Evolutionary conservation across 1,140 invertebrate genomes (phyloP).

Genomic region (Drosophila nasuta): DNA sequence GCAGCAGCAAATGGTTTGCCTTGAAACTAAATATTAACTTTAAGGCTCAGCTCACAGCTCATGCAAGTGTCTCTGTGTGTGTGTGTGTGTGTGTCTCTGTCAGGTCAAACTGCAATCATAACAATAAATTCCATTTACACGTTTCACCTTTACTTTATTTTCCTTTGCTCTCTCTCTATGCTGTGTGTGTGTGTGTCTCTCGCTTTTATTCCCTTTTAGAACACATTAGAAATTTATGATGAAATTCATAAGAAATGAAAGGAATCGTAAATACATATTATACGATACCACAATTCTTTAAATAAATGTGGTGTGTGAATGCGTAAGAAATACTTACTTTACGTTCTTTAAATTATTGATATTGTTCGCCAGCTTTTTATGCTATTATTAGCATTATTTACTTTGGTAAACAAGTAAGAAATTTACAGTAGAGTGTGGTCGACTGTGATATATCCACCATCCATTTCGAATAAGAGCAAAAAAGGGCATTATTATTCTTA

Average conservation of each 20-base stretch:
- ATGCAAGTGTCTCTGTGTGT: conserved; percentile 4
- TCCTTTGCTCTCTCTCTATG: conserved; percentile 11
- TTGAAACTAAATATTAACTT: conserved; percentile 55
- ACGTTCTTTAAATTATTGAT: too few relatives aligned
- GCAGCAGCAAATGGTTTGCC: conserved; percentile 31
- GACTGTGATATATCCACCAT: too few relatives aligned
- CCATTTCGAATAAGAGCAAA: too few relatives aligned
- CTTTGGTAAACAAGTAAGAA: too few relatives aligned
- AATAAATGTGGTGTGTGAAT: too few relatives aligned
- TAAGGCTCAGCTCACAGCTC: conserved; percentile 27
- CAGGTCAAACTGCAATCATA: conserved; percentile 76
- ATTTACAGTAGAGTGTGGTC: too few relatives aligned
- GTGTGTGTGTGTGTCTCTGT: conserved; percentile 30
- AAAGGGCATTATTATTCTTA: too few relatives aligned
- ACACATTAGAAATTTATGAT: conserved; percentile 11
- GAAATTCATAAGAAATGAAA: neutral
- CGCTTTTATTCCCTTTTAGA: conserved; percentile 23
- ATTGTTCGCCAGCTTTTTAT: too few relatives aligned
- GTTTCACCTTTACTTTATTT: conserved; percentile 59
- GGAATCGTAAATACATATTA: neutral
- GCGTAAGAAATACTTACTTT: too few relatives aligned
- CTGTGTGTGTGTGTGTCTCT: neutral
- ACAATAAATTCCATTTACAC: conserved; percentile 78
- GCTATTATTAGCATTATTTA: too few relatives aligned
- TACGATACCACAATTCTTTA: too few relatives aligned